Base-by-base conservation (phyloP, 2,797 vertebrate genomes). In the Enteromius fasciolatus region DNA sequence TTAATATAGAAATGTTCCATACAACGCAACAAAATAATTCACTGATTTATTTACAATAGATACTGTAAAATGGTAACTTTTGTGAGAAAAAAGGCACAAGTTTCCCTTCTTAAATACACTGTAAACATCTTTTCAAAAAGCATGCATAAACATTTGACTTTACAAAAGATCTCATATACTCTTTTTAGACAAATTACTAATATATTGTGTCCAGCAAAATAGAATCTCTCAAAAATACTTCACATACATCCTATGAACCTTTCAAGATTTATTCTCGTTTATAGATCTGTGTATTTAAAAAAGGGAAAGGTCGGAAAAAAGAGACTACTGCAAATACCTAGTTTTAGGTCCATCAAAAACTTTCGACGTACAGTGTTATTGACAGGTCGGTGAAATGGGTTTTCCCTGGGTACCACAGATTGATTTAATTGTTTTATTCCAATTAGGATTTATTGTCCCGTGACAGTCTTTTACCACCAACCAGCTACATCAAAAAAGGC, bases 181-280 rank as follows among this genome's bases (percentile, higher is more conserved):
- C 72, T 94, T 93, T 95, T 96, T 98, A 98, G 96, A 98, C 97
- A 99, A 99, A 98, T 97, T 98, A 99, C 96, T 98, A 98, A 98
- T 99, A 98, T 99, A 97, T 96, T 96, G 91, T 95, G 93, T 97
- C 97, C 98, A 97, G 97, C 97, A 99, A 99, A 99, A 99, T 99
- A 99, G 96, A 99, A 96, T 98, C 96, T 98, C 96, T 97, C 97
- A 99, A 99, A 99, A 99, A 99, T 99, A 99, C 97, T 98, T 97
- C 96, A 96, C 95, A 92, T 96, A 97, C 97, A 95, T 96, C 95
- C 97, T 96, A 95, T 96, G 96, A 97, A 97, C 96, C 96, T 95
- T 95, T 95, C 90, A 94, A 97, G 94, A 91, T 90, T 90, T 92
- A 94, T 92, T 95, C 92, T 95, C 93, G 94, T 96, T 94, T 95